These are phyloP conservation scores for Eulemur albifrons DNA, from an alignment of 2,797 vertebrate genomes.

Conservation along the genomic window DNA sequence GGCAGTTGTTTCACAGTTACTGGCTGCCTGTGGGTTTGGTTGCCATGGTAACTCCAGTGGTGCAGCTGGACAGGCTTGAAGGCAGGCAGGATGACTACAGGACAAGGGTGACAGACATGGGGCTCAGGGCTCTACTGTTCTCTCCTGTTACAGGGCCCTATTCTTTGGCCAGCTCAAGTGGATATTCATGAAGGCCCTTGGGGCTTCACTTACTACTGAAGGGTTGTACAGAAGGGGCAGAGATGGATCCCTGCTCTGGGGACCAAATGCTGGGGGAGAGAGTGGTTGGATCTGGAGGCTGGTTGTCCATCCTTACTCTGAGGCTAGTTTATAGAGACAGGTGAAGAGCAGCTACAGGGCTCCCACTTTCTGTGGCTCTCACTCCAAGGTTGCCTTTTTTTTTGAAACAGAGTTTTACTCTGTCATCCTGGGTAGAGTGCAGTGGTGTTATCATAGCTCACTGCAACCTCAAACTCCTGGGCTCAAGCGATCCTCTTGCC, in stretches of 20 bases:
- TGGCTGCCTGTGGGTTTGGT: conserved; percentile 20
- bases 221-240: not conserved
- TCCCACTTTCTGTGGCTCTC: not conserved
- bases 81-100: not conserved
- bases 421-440: no score
- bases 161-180: not conserved
- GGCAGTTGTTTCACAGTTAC: conserved; percentile 22
- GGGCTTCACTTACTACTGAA: not conserved
- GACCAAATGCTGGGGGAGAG: not conserved
- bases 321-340: not conserved
- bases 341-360: not conserved
- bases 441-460: no score
- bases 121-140: not conserved
- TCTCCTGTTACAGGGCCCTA: not conserved
- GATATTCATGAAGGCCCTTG: not conserved
- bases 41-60: conserved; percentile 21
- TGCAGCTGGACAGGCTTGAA: not conserved
- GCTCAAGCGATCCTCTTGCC: no score
- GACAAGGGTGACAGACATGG: not conserved
- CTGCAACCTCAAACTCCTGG: no score
- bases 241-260: not conserved
- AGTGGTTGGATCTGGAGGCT: not conserved
- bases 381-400: not conserved
- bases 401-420: no score
- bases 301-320: not conserved